Evolutionary conservation across 2,797 vertebrate genomes (phyloP).

Genomic region (Anas georgica): DNA sequence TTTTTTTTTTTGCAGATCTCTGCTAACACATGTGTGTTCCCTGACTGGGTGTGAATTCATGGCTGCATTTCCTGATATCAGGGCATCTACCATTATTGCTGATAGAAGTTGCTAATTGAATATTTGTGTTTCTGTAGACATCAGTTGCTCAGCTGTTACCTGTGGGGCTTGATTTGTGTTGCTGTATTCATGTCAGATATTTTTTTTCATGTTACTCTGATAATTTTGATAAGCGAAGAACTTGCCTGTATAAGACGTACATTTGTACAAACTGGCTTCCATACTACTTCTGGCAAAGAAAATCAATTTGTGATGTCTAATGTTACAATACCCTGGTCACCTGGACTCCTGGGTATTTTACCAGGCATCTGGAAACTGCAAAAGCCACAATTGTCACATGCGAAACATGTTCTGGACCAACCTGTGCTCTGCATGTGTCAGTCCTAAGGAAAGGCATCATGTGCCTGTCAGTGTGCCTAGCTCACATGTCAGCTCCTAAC

Average conservation of each 20-base stretch:
- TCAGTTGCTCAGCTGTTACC: background rate
- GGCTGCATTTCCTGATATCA: background rate
- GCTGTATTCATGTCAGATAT: background rate
- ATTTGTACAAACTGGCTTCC: background rate
- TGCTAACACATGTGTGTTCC: background rate
- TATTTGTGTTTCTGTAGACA: constrained; percentile 3
- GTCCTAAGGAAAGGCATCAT: background rate
- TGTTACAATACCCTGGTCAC: background rate
- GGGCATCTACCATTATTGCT: background rate
- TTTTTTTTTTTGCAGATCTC: background rate
- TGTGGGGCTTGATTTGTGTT: background rate
- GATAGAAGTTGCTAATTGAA: background rate
- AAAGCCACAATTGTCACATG: background rate
- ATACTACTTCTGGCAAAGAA: background rate
- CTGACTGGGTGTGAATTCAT: background rate
- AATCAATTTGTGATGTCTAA: fast-evolving
- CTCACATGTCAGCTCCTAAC: background rate
- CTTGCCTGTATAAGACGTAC: fast-evolving
- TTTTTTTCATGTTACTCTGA: background rate
- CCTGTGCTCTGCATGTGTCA: background rate
- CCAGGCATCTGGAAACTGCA: background rate
- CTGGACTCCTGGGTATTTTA: background rate
- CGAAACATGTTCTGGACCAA: background rate
- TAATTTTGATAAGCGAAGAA: background rate
- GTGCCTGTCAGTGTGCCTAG: background rate